Evolutionary conservation across 2,797 vertebrate species (phyloP).

Genomic region (Morelia viridis): DNA sequence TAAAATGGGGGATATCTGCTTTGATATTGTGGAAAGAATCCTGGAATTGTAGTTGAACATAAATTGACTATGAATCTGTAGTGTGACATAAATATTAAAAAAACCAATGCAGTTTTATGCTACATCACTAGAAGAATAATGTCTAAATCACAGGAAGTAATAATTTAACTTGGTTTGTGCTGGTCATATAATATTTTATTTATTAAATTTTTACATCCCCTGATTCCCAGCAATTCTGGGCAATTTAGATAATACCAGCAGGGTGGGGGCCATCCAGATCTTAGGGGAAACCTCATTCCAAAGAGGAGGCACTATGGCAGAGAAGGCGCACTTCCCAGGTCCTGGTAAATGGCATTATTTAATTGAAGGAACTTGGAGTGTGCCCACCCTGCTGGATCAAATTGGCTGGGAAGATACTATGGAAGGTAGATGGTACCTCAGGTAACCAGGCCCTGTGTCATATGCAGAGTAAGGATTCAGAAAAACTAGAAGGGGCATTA

Average conservation of each 20-base stretch:
- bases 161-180: not conserved
- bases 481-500: not conserved
- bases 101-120: not conserved
- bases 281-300: not conserved
- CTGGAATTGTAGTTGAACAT: not conserved
- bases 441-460: not conserved
- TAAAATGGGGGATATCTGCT: not conserved
- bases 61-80: not conserved
- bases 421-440: not conserved
- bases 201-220: not conserved
- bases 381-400: not conserved
- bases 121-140: not conserved
- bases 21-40: not conserved
- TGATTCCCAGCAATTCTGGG: not conserved
- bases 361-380: not conserved
- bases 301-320: not conserved
- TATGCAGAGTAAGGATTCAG: not conserved
- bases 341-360: not conserved
- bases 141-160: not conserved
- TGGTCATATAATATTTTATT: not conserved
- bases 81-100: not conserved
- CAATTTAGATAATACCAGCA: not conserved
- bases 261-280: not conserved
- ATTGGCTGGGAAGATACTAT: not conserved
- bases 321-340: not conserved